phyloP scores from a whole-genome alignment of 2,888 invertebrate genomes.

The Pegoplata infirma region DNA sequence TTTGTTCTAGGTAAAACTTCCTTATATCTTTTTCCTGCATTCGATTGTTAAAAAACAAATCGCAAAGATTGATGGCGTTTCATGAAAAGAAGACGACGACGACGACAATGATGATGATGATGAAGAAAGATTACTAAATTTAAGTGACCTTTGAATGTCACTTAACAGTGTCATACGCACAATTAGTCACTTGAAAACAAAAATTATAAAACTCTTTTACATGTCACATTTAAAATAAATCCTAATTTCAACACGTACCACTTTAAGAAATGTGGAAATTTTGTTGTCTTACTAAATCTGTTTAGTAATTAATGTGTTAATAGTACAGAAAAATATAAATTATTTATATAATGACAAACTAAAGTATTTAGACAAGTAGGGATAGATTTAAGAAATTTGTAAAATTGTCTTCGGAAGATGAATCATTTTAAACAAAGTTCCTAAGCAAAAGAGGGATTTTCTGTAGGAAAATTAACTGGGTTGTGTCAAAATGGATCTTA shows the following conservation, averaged over 20 bases:
- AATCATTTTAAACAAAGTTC: too few relatives aligned
- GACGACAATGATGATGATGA: slow-evolving; percentile 15
- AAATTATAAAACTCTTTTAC: neutral
- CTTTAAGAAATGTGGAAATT: neutral
- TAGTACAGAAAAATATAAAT: neutral
- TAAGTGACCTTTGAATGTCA: slow-evolving; percentile 57
- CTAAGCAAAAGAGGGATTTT: too few relatives aligned
- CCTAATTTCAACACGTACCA: slow-evolving; percentile 30
- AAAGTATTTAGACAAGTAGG: too few relatives aligned
- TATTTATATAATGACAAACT: slow-evolving; percentile 38
- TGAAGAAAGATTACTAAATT: slow-evolving; percentile 53
- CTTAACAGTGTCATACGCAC: slow-evolving; percentile 48
- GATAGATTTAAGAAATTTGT: too few relatives aligned
- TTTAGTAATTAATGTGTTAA: slow-evolving; percentile 33
- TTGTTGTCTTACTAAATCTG: neutral
- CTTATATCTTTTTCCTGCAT: slow-evolving; percentile 22
- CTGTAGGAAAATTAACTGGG: too few relatives aligned
- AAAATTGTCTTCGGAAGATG: too few relatives aligned
- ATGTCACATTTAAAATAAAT: neutral
- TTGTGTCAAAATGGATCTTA: too few relatives aligned
- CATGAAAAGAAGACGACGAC: neutral
- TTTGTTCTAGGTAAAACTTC: slow-evolving; percentile 16
- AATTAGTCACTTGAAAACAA: slow-evolving; percentile 51
- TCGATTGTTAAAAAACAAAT: neutral
- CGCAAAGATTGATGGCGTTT: slow-evolving; percentile 28